Evolutionary conservation across 2,888 invertebrate species (phyloP), one percentile per base, ranked within the genome.

Genomic region (Artemia sinica): DNA sequence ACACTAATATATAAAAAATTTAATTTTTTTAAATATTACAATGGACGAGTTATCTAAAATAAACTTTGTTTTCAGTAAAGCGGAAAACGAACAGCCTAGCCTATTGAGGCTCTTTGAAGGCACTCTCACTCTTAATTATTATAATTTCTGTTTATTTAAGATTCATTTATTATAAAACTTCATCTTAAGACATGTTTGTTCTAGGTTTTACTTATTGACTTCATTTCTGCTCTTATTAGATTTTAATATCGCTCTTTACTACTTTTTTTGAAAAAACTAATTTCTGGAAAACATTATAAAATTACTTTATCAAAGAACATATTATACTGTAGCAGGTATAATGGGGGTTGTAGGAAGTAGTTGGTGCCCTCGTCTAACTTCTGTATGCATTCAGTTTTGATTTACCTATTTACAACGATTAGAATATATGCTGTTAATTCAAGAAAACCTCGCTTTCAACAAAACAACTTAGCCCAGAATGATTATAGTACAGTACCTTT

Each of bases 101-200:
- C 14, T 52, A 14, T n/a, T 52, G 13, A 52, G 2, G 13, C 13
- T n/a, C n/a, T 52, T 52, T 3, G 4, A n/a, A 4, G 14, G 14
- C 14, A 52, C 58, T 52, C 13, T 4, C 14, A 52, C 13, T 52
- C 13, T 13, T 14, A n/a, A n/a, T n/a, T 28, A 28, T 28, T 28
- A 28, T 28, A 28, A 28, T 28, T 28, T 28, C 28, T 28, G 28
- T 28, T 28, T 3, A 52, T 13, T 13, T 14, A 13, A 52, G 14
- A 52, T 14, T 3, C 58, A 13, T 13, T 52, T n/a, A n/a, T 68
- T 69, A 66, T 52, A 68, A 28, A 63, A 70, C 48, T 58, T 66
- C 50, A 67, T 65, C 67, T 70, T 13, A 65, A 66, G 52, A 50
- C 68, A 67, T 66, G 67, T 67, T 52, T 66, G 66, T 10, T 14